Evolutionary conservation across 2,113 vertebrate species (phyloP), one percentile per base, ranked within the genome.

Genomic region (Harpagus bidentatus): DNA sequence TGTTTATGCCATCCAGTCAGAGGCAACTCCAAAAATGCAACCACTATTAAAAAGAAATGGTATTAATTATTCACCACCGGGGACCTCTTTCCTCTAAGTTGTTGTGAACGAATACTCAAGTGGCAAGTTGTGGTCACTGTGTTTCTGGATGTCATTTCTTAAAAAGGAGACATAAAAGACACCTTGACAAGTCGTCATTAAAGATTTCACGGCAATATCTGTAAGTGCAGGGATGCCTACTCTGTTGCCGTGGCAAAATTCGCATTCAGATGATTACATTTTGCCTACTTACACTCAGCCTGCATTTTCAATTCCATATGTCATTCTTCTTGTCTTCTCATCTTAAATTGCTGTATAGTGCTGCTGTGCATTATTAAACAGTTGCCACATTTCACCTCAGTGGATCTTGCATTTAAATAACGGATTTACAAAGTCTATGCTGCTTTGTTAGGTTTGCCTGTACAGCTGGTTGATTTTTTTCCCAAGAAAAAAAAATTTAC

Each of bases 291-390:
- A 70, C 42, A 43, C 74, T 96, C 93, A 63, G 80, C 31, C 91
- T 93, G 62, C 74, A 81, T 97, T 95, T 95, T 83, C 88, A 90
- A 77, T 96, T 94, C 88, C 45, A 25, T 86, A 62, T 93, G 93
- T 97, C 96, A 94, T 77, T 90, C 82, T 88, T 90, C 90, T 82
- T 94, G 82, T 93, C 95, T 95, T 90, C 91, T 72, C 82, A 34
- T 86, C 82, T 88, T 66, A 77, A 96, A 92, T 86, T 93, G 79
- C 83, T 88, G 40, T 50, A 34, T 6, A 23, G 74, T 70, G 55
- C 59, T 94, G 71, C 88, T 94, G 82, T 96, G 95, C 93, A 97
- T 96, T 96, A 95, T 93, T 94, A 96, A 97, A 90, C 55, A 92
- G 90, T 97, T 92, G 76, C 85, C 90, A 95, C 85, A 71, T 83